phyloP scores from a whole-genome alignment of 2,797 vertebrate species.

The Aldrovandia affinis region DNA sequence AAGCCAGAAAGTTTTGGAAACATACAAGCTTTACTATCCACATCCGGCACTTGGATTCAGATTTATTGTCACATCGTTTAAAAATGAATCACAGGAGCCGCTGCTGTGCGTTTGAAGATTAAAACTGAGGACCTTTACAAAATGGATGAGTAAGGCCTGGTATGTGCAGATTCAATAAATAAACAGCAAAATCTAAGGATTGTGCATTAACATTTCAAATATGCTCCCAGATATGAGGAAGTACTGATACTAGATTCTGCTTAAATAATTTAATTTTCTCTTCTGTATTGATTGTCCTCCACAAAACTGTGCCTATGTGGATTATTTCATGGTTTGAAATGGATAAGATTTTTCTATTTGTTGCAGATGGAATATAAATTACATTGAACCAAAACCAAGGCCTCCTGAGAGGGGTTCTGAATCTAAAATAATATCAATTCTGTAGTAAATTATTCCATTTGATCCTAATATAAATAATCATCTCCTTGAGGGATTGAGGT shows the following conservation, averaged over 20 bases:
- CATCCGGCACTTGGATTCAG: constrained; percentile 44
- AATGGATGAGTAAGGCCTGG: constrained; percentile 45
- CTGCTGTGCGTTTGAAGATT: constrained; percentile 43
- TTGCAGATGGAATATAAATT: constrained; percentile 45
- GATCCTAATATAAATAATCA: constrained; percentile 39
- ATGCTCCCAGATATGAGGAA: background rate
- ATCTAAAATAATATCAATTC: background rate
- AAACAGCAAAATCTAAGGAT: constrained; percentile 28
- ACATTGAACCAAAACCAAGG: constrained; percentile 33
- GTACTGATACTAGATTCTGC: background rate
- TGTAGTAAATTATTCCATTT: constrained; percentile 30
- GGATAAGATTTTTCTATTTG: constrained; percentile 15
- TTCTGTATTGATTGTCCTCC: background rate
- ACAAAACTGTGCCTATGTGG: background rate
- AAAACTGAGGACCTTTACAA: constrained; percentile 36
- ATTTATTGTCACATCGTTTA: constrained; percentile 54
- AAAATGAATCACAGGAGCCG: constrained; percentile 54
- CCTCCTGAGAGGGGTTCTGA: background rate
- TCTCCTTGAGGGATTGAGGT: constrained; percentile 47
- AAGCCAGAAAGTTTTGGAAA: constrained; percentile 38
- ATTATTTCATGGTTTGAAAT: constrained; percentile 7
- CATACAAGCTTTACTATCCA: constrained; percentile 41
- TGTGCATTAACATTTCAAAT: constrained; percentile 38
- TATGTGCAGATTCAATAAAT: constrained; percentile 20
- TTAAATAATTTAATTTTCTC: background rate